Evolutionary conservation across 2,888 invertebrate species (phyloP).

Genomic region (Drosophila histrio): DNA sequence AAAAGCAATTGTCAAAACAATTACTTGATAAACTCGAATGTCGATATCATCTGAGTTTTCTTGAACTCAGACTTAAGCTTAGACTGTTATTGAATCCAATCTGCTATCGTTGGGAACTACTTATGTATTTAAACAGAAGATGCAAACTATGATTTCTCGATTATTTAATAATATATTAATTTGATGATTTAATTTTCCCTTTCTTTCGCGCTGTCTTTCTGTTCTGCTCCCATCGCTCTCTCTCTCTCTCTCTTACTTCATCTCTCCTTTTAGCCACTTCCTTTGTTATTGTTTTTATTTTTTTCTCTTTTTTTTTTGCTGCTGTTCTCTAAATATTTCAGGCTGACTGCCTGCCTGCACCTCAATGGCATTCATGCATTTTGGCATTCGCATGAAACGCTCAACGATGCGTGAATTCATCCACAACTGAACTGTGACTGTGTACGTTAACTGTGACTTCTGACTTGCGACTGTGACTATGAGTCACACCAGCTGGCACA

Average conservation of each 20-base stretch:
- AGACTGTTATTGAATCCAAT: too few relatives aligned
- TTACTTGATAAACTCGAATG: too few relatives aligned
- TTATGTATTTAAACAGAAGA: too few relatives aligned
- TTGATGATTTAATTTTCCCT: background rate
- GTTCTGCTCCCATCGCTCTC: background rate
- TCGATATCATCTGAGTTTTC: too few relatives aligned
- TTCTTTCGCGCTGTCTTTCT: background rate
- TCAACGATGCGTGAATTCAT: slow-evolving; percentile 59
- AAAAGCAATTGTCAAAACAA: too few relatives aligned
- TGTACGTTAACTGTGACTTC: slow-evolving; percentile 23
- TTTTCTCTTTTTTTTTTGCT: slow-evolving; percentile 6
- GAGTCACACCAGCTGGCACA: background rate
- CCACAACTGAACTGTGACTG: slow-evolving; percentile 45
- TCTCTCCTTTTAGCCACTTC: background rate
- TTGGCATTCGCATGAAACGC: slow-evolving; percentile 59
- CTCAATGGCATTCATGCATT: slow-evolving; percentile 39
- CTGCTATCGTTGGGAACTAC: too few relatives aligned
- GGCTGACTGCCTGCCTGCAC: slow-evolving; percentile 28
- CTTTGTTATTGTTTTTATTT: slow-evolving; percentile 17
- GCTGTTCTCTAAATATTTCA: slow-evolving; percentile 11
- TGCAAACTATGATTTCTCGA: too few relatives aligned
- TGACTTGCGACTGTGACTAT: slow-evolving; percentile 11
- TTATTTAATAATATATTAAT: too few relatives aligned
- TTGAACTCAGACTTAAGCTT: too few relatives aligned
- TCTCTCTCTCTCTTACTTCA: background rate